Evolutionary conservation across 2,113 vertebrate genomes (phyloP).

Genomic region (Oplegnathus fasciatus): DNA sequence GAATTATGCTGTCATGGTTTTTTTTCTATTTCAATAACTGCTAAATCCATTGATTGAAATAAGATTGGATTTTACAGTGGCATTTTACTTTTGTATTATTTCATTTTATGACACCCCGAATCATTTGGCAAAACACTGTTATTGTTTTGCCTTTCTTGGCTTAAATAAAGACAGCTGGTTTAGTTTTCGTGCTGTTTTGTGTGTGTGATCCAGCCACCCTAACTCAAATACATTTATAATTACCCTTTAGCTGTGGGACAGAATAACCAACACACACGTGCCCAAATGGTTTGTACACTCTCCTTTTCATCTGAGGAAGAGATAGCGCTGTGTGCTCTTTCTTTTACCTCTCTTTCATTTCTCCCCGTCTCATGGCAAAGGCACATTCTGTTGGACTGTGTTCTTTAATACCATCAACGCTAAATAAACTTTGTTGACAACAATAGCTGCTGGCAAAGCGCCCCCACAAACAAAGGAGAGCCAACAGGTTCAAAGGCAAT

Average conservation of each 20-base stretch:
- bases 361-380: slow-evolving; percentile 70
- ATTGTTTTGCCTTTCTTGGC: slow-evolving; percentile 40
- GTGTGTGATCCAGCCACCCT: slow-evolving; percentile 67
- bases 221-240: slow-evolving; percentile 70
- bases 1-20: slow-evolving; percentile 50
- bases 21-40: slow-evolving; percentile 42
- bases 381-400: slow-evolving; percentile 70
- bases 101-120: slow-evolving; percentile 31
- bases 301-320: slow-evolving; percentile 78
- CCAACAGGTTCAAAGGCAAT: slow-evolving; percentile 88
- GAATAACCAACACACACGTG: slow-evolving; percentile 47
- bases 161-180: slow-evolving; percentile 61
- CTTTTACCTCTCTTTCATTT: slow-evolving; percentile 70
- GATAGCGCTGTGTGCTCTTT: slow-evolving; percentile 66
- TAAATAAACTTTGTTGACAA: slow-evolving; percentile 85
- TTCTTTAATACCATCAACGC: slow-evolving; percentile 82
- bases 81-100: slow-evolving; percentile 41
- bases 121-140: slow-evolving; percentile 38
- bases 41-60: slow-evolving; percentile 57
- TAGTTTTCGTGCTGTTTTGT: slow-evolving; percentile 52
- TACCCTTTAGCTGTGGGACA: slow-evolving; percentile 61
- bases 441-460: slow-evolving; percentile 83
- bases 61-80: slow-evolving; percentile 53
- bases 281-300: slow-evolving; percentile 67
- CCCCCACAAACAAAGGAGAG: slow-evolving; percentile 80